A percentile compares a stretch with the other conserved stretches of the same genome.
These are phyloP conservation scores for Ardeotis arabs DNA, from an alignment of 2,113 vertebrate species.

Conservation along the genomic window DNA sequence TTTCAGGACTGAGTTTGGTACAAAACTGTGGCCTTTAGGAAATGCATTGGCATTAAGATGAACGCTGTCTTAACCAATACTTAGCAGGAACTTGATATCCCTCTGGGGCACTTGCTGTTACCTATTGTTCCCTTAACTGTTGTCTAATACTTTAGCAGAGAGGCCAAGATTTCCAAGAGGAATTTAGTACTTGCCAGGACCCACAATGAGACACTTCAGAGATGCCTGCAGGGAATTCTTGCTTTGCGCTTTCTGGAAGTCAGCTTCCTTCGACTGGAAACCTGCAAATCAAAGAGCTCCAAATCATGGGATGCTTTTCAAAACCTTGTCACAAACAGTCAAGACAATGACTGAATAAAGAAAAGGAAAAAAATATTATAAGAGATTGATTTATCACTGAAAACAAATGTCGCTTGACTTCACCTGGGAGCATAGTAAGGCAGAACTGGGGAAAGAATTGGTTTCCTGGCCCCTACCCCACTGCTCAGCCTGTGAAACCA, in stretches of 20 bases:
- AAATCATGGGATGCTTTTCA: neutral
- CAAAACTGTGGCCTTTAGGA: slow-evolving; percentile 20
- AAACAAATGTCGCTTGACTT: neutral
- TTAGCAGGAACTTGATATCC: slow-evolving; percentile 35
- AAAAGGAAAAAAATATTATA: neutral
- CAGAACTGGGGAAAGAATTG: neutral
- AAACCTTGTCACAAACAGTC: neutral
- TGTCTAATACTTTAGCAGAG: slow-evolving; percentile 28
- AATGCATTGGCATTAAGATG: slow-evolving; percentile 55
- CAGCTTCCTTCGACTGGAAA: neutral
- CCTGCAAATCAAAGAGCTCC: neutral
- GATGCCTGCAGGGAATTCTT: neutral
- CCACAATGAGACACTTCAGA: slow-evolving; percentile 2
- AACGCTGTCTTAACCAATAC: slow-evolving; percentile 48
- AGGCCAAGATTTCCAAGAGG: neutral
- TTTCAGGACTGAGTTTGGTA: slow-evolving; percentile 35
- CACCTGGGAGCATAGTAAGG: neutral
- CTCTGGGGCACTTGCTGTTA: slow-evolving; percentile 35
- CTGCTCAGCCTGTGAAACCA: neutral
- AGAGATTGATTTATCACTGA: neutral
- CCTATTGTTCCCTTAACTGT: slow-evolving; percentile 13
- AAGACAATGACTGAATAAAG: neutral
- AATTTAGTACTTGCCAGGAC: neutral
- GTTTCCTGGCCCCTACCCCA: neutral
- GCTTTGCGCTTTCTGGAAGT: neutral